A percentile compares a stretch with the other conserved stretches of the same genome.
These are phyloP conservation scores for Ricordea florida DNA, from an alignment of 92 coral and sea anemone genomes.

Conservation along the genomic window DNA sequence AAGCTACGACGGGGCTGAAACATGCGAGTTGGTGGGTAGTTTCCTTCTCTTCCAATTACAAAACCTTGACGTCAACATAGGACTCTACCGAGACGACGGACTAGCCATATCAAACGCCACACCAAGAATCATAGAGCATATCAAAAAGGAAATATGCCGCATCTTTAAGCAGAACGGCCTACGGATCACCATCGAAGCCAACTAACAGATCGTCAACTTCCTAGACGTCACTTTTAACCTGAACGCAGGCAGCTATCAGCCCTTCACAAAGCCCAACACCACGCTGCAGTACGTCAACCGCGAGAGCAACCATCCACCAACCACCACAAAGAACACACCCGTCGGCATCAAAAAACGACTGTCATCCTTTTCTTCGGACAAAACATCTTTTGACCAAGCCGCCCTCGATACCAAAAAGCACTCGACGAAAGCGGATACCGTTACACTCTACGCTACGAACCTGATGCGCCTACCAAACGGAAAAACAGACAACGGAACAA, in stretches of 20 bases:
- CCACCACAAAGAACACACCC: too few relatives aligned
- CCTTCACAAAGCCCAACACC: too few relatives aligned
- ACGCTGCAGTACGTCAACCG: slow-evolving; percentile 54
- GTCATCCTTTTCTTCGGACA: slow-evolving; percentile 31
- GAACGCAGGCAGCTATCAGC: too few relatives aligned
- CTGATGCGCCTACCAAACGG: slow-evolving; percentile 17
- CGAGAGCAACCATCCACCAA: slow-evolving; percentile 41
- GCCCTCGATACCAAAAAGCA: slow-evolving; percentile 16
- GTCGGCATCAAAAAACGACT: slow-evolving; percentile 32
- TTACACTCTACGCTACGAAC: slow-evolving; percentile 19
- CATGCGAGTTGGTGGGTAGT: slow-evolving; percentile 6
- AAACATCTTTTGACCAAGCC: slow-evolving; percentile 38
- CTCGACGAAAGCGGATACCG: neutral
- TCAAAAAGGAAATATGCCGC: neutral
- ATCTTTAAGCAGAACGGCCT: slow-evolving; percentile 16
- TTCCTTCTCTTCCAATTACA: slow-evolving; percentile 18
- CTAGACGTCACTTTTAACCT: too few relatives aligned
- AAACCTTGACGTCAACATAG: neutral
- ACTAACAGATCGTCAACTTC: slow-evolving; percentile 20
- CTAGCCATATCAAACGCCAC: too few relatives aligned
- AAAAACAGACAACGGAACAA: slow-evolving; percentile 27
- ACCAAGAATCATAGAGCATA: too few relatives aligned
- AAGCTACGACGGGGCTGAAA: slow-evolving; percentile 13
- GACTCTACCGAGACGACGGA: too few relatives aligned
- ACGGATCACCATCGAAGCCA: slow-evolving; percentile 40